phyloP scores from a whole-genome alignment of 1,140 invertebrate species.

The Drosophila paulistorum region DNA sequence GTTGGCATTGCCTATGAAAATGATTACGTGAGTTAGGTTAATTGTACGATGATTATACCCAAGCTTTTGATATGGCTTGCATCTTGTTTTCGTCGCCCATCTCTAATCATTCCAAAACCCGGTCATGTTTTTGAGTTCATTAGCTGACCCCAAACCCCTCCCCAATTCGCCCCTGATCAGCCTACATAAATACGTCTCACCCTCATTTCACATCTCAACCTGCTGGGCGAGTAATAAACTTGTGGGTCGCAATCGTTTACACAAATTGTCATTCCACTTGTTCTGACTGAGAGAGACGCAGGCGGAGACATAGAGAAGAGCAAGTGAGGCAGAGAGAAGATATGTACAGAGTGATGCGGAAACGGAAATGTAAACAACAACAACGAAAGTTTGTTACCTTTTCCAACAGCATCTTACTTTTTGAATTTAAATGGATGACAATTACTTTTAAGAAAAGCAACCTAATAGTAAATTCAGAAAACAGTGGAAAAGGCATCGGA shows the following conservation, averaged over 20 bases:
- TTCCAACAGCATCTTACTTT: background rate
- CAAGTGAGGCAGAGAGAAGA: conserved; percentile 9
- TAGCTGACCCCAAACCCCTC: conserved; percentile 41
- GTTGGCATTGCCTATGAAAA: conserved; percentile 22
- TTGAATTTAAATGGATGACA: no score
- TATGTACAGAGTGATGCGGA: conserved; percentile 29
- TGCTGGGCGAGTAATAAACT: conserved; percentile 24
- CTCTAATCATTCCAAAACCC: conserved; percentile 24
- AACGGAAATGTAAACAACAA: conserved; percentile 64
- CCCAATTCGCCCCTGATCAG: conserved; percentile 14
- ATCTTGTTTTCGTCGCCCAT: conserved; percentile 22
- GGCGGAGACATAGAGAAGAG: conserved; percentile 10
- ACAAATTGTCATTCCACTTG: conserved; percentile 50
- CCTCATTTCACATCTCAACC: background rate
- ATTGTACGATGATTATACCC: background rate
- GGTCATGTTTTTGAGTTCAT: conserved; percentile 46
- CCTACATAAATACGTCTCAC: conserved; percentile 22
- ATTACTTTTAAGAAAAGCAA: no score
- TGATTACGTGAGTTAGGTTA: conserved; percentile 19
- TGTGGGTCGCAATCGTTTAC: conserved; percentile 41
- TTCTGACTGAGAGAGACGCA: conserved; percentile 15
- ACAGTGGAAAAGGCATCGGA: no score
- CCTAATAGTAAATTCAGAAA: no score
- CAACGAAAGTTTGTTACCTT: background rate
- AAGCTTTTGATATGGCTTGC: background rate